These are phyloP conservation scores for Lapara coniferarum DNA, from an alignment of 2,888 invertebrate species.

Conservation along the genomic window DNA sequence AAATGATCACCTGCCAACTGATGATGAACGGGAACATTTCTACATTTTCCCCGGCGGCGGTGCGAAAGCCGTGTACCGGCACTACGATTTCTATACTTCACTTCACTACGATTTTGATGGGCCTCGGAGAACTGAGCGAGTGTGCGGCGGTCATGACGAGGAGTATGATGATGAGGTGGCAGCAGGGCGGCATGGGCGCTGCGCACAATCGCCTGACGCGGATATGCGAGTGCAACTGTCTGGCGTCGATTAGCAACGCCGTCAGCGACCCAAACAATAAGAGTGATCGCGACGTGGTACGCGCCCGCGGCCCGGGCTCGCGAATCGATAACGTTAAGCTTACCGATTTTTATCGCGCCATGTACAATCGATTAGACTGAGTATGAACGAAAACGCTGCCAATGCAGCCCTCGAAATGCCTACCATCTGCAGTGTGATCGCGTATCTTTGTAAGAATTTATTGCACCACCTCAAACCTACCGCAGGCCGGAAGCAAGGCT, in stretches of 20 bases:
- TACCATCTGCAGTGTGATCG: conserved; percentile 3
- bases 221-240: conserved; percentile 62
- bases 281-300: conserved; percentile 80
- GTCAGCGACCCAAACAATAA: conserved; percentile 77
- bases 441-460: conserved; percentile 38
- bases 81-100: conserved; percentile 29
- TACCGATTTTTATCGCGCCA: conserved; percentile 56
- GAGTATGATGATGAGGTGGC: conserved; percentile 37
- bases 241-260: conserved; percentile 73
- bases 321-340: conserved; percentile 70
- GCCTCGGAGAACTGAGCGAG: conserved; percentile 27
- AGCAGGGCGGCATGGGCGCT: conserved; percentile 52
- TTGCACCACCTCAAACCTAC: conserved; percentile 32
- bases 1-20: conserved; percentile 77
- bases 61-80: conserved; percentile 47
- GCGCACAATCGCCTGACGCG: conserved; percentile 67
- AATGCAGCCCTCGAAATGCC: neutral
- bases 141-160: conserved; percentile 38
- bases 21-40: conserved; percentile 79
- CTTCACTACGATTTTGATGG: conserved; percentile 32
- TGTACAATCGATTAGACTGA: conserved; percentile 47
- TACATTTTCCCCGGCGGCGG: conserved; percentile 62
- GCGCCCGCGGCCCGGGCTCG: conserved; percentile 55
- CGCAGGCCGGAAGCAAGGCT: conserved; percentile 48
- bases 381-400: conserved; percentile 5